Evolutionary conservation across 2,888 invertebrate genomes (phyloP).

Genomic region (Ornithoptera priamus): DNA sequence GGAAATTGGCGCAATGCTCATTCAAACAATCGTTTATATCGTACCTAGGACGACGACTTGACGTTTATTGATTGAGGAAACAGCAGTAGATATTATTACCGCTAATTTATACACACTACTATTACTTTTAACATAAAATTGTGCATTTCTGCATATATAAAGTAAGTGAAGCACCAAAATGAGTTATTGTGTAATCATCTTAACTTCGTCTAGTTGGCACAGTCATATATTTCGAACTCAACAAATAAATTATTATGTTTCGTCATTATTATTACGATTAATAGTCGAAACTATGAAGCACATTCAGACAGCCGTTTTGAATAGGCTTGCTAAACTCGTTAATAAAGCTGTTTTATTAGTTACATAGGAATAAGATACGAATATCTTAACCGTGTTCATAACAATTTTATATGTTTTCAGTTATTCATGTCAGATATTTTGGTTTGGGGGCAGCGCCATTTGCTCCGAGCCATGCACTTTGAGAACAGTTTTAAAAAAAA

Average conservation of each 20-base stretch:
- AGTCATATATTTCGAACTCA: slow-evolving; percentile 12
- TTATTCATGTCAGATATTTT: slow-evolving; percentile 53
- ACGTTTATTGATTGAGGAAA: background rate
- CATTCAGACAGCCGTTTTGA: slow-evolving; percentile 3
- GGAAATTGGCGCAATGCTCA: slow-evolving; percentile 25
- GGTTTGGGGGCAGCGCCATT: slow-evolving; percentile 41
- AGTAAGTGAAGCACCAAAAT: no score
- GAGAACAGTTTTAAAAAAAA: slow-evolving; percentile 51
- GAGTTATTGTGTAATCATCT: background rate
- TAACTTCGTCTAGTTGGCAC: background rate
- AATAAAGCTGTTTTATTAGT: slow-evolving; percentile 51
- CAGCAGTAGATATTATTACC: background rate
- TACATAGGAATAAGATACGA: slow-evolving; percentile 42
- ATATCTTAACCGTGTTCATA: slow-evolving; percentile 54
- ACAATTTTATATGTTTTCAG: slow-evolving; percentile 41
- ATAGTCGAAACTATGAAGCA: slow-evolving; percentile 21
- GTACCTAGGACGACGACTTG: background rate
- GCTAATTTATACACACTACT: background rate
- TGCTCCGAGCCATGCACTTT: slow-evolving; percentile 35
- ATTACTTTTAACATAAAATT: background rate
- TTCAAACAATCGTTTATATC: background rate
- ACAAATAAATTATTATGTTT: slow-evolving; percentile 8
- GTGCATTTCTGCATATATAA: no score
- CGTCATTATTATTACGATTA: slow-evolving; percentile 18
- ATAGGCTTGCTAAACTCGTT: slow-evolving; percentile 38